A percentile compares a stretch with the other conserved stretches of the same genome.
phyloP scores from a whole-genome alignment of 2,797 vertebrate genomes.

The Epinephelus coioides region DNA sequence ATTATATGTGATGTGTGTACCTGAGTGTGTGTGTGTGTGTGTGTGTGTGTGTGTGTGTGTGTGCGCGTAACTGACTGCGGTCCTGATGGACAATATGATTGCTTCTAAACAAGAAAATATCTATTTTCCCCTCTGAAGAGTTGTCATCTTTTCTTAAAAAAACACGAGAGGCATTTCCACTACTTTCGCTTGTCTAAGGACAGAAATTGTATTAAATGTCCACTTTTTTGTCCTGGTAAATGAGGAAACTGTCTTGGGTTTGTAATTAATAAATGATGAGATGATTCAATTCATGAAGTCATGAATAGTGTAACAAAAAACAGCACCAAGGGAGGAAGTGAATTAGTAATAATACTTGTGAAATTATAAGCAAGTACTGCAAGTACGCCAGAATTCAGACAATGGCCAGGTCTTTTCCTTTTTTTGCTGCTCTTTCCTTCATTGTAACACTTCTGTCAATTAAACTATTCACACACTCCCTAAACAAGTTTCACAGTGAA shows the following conservation, averaged over 20 bases:
- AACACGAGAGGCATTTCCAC: background rate
- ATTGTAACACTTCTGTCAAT: no score
- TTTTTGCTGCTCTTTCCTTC: no score
- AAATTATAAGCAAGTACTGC: background rate
- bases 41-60: conserved; percentile 17
- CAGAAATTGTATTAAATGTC: background rate
- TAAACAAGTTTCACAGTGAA: background rate
- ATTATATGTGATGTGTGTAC: background rate
- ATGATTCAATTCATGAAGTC: background rate
- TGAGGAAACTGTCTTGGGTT: background rate
- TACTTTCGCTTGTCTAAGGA: background rate
- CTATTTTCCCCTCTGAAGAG: no score
- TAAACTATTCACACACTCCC: background rate
- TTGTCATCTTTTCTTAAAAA: background rate
- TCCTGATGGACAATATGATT: conserved; percentile 2
- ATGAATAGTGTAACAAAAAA: background rate
- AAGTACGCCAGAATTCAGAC: no score
- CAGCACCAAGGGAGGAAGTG: background rate
- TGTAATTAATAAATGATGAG: background rate
- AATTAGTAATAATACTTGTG: background rate
- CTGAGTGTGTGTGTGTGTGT: conserved; percentile 24
- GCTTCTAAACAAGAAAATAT: background rate
- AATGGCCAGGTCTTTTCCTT: no score
- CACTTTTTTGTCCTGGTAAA: background rate
- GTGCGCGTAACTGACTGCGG: background rate